Evolutionary conservation across 2,113 vertebrate genomes (phyloP), one percentile per base, ranked within the genome.

Genomic region (Pleuronectes platessa): DNA sequence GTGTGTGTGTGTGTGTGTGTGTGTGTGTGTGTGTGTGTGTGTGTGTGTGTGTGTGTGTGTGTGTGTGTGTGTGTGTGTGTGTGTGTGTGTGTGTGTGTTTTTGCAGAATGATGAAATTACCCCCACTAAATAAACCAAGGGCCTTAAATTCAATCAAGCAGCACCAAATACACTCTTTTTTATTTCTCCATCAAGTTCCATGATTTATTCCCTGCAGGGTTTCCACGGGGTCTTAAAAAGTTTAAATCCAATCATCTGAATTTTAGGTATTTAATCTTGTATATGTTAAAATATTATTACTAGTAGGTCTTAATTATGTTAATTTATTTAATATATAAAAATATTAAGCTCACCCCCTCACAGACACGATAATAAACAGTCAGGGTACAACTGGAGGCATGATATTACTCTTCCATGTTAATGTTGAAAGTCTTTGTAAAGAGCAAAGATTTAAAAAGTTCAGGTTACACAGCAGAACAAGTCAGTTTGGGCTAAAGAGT

Each of bases 401-500:
- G 24, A 59, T 31, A 51, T 67, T 26, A 6, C 3, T 68, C 59
- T 47, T 9, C 55, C 3, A 10, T 54, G 61, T 80, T 71, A 40
- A 49, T 45, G 31, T 72, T 68, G 47, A 74, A 75, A 24, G 23
- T 45, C n/a, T 40, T 8, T 40, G 54, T 73, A 26, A 21, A 55
- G 20, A 42, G 56, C 23, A 66, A 18, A 65, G 17, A 51, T 13
- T 53, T 45, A 2, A 8, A 69, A 73, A 20, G 31, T 68, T 68
- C 56, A 47, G 9, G 5, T 47, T 21, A 31, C 8, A 24, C 26
- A 51, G 51, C 42, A 56, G n/a, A 18, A 13, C 10, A 12, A 31
- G 24, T 24, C 59, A 61, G 27, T 55, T 60, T 15, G 51, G 20
- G 61, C 68, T 78, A 23, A 27, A 53, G 74, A 60, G 75, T 71